These are phyloP conservation scores for Eclectus roratus DNA, from an alignment of 2,113 vertebrate species.

Conservation along the genomic window DNA sequence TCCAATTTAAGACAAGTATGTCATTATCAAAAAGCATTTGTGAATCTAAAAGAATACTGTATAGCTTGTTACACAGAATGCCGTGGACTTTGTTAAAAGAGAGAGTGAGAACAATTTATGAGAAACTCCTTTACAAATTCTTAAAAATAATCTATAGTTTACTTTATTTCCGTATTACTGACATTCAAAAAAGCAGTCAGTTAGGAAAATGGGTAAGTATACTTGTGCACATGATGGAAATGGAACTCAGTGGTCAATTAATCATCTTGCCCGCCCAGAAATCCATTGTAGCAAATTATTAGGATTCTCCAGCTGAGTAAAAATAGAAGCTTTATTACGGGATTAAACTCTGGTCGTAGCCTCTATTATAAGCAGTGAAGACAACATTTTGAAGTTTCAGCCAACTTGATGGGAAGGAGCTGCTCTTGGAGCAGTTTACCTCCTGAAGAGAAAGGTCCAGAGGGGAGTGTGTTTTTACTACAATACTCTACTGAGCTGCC, in stretches of 20 bases:
- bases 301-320: neutral
- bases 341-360: neutral
- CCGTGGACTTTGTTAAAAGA: neutral
- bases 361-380: neutral
- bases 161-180: neutral
- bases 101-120: neutral
- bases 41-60: neutral
- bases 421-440: slow-evolving; percentile 51
- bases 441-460: slow-evolving; percentile 50
- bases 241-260: neutral
- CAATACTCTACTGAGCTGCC: slow-evolving; percentile 55
- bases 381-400: slow-evolving; percentile 43
- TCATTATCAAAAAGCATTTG: neutral
- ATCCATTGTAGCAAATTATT: neutral
- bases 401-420: neutral
- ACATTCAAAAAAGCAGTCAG: neutral
- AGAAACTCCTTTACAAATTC: neutral
- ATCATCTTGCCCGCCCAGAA: neutral
- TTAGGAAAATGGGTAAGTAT: neutral
- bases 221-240: neutral
- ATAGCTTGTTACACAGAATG: neutral
- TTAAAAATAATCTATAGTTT: neutral
- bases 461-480: slow-evolving; percentile 49
- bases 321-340: neutral
- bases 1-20: neutral